A percentile compares a stretch with the other conserved stretches of the same genome.
These are phyloP conservation scores for Chelidonichthys spinosus DNA, from an alignment of 2,797 vertebrate genomes.

Conservation along the genomic window DNA sequence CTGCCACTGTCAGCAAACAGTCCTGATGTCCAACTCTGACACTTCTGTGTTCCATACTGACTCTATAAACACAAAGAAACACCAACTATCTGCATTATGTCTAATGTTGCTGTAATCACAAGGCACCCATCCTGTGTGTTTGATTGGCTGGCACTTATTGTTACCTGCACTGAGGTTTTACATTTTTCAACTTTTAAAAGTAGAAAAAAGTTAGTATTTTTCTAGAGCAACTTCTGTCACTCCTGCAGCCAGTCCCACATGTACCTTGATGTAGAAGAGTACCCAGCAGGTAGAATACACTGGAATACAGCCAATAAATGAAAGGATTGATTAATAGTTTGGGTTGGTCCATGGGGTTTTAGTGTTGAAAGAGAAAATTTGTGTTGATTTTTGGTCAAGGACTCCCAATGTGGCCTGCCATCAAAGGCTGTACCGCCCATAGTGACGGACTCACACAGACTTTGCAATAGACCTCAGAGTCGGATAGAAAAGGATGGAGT, in stretches of 20 bases:
- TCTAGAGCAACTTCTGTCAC: neutral
- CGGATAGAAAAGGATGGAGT: neutral
- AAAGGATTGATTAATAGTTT: neutral
- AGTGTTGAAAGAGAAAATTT: neutral
- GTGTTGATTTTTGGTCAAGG: neutral
- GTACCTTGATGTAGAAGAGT: neutral
- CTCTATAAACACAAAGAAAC: neutral
- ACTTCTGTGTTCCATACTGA: neutral
- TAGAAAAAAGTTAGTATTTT: neutral
- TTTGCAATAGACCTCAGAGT: neutral
- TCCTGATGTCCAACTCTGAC: slow-evolving; percentile 14
- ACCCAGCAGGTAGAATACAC: neutral
- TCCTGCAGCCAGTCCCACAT: neutral
- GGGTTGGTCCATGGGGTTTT: too few species aligned
- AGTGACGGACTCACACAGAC: neutral
- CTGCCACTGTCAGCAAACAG: slow-evolving; percentile 44
- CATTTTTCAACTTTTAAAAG: neutral
- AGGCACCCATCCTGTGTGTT: neutral
- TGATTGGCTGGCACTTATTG: neutral
- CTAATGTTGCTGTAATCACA: neutral
- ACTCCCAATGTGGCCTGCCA: neutral
- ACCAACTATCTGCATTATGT: neutral
- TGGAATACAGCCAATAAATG: slow-evolving; percentile 1
- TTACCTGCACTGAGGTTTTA: neutral
- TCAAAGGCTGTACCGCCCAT: neutral